phyloP scores from a whole-genome alignment of 2,113 vertebrate species.

The Corvus cornix region DNA sequence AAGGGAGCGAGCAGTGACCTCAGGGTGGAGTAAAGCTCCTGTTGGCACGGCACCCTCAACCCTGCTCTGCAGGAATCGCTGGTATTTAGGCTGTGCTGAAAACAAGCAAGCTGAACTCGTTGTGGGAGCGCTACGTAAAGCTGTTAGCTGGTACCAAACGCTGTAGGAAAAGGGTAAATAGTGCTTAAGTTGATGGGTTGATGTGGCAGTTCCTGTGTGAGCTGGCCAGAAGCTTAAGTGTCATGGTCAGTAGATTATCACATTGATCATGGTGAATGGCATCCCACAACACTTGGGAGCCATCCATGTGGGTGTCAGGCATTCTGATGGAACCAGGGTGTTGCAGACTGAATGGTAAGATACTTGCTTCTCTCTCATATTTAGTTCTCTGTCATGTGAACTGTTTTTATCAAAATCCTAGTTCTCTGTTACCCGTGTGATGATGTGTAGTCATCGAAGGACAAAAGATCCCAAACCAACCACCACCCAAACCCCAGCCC shows the following conservation, averaged over 20 bases:
- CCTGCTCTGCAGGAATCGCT: background rate
- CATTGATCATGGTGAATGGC: background rate
- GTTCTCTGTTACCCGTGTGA: background rate
- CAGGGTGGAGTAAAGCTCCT: conserved; percentile 17
- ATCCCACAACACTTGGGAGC: conserved; percentile 1
- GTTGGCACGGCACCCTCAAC: background rate
- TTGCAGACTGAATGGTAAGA: background rate
- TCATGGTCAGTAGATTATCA: background rate
- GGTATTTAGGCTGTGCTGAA: background rate
- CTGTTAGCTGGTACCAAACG: background rate
- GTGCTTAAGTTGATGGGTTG: background rate
- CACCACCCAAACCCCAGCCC: background rate
- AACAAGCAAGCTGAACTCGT: background rate
- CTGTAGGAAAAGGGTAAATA: background rate
- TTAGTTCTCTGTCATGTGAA: background rate
- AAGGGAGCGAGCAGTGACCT: conserved; percentile 13
- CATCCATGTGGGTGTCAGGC: background rate
- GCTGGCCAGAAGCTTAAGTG: background rate
- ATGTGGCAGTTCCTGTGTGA: background rate
- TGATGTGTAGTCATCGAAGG: background rate
- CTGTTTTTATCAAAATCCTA: background rate
- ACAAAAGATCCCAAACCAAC: background rate
- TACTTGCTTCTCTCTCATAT: background rate
- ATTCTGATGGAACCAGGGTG: background rate
- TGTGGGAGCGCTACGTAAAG: background rate